phyloP scores from a whole-genome alignment of 2,888 invertebrate species.

The Dermolepida albohirtum region DNA sequence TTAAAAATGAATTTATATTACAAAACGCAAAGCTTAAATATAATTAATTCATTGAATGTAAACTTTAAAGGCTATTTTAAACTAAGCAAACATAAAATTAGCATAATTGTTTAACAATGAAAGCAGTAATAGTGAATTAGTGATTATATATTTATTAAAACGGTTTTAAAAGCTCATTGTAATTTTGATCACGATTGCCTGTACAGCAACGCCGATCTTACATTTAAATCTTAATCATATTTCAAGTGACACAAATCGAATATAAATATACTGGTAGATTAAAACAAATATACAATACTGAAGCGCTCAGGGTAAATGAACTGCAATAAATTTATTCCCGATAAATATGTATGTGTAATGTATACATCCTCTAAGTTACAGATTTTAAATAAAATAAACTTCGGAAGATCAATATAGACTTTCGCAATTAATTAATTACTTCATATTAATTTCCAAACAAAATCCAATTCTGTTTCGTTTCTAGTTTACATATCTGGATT shows the following conservation, averaged over 20 bases:
- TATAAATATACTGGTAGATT: slow-evolving; percentile 3
- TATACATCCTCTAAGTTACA: slow-evolving; percentile 24
- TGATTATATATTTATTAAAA: background rate
- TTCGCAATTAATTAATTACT: slow-evolving; percentile 14
- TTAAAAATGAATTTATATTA: too few relatives aligned
- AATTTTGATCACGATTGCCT: background rate
- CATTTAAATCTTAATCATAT: background rate
- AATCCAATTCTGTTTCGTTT: too few relatives aligned
- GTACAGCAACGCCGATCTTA: background rate
- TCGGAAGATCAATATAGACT: slow-evolving; percentile 6
- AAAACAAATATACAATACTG: slow-evolving; percentile 18
- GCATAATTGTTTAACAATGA: too few relatives aligned
- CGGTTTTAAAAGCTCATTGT: background rate
- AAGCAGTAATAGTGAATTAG: too few relatives aligned
- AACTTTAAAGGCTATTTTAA: too few relatives aligned
- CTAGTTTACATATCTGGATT: too few relatives aligned
- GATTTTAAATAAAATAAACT: slow-evolving; percentile 22
- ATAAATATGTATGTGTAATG: slow-evolving; percentile 10
- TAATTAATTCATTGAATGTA: too few relatives aligned
- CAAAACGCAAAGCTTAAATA: too few relatives aligned
- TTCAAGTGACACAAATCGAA: slow-evolving; percentile 7
- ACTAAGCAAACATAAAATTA: too few relatives aligned
- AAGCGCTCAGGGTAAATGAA: slow-evolving; percentile 20
- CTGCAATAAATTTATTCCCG: slow-evolving; percentile 24
- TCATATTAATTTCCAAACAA: too few relatives aligned